Evolutionary conservation across 2,113 vertebrate species (phyloP), one percentile per base, ranked within the genome.

Genomic region (Rhagologus leucostigma): DNA sequence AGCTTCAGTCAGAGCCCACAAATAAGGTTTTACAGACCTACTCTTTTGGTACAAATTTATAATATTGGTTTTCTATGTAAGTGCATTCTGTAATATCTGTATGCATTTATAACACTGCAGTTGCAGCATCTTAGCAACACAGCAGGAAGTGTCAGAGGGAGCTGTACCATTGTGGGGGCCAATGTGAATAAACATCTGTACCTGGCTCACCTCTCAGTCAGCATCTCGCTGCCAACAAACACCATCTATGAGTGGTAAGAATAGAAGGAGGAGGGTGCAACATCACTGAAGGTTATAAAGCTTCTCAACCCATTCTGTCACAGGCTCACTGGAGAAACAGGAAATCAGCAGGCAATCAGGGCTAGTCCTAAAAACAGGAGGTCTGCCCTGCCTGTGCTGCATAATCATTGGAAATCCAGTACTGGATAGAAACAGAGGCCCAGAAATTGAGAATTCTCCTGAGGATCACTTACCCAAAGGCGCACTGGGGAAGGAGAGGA

Each of bases 231-330:
- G 59, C 37, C 44, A 49, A 21, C 27, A 64, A 83, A 47, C 20
- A 27, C 21, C 23, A 21, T 9, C 64, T 42, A 19, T 32, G 21
- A 22, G n/a, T 6, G 20, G 7, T 20, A 68, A 47, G 39, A 63
- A 59, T 16, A 10, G 12, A 59, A 55, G 20, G 27, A 63, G 13
- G 13, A 69, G 6, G 11, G 4, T 4, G 1, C 53, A 78, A 15
- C 27, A 32, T 17, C n/a, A 11, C 12, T 73, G 15, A 22, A 32
- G 5, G 37, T 0, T 1, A 6, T 49, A 59, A 68, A 68, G 16
- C 27, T 68, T 63, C n/a, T 42, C 37, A 57, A 47, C 8, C 7
- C 2, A 29, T 49, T 59, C 52, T 35, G 26, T 33, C n/a, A 57
- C 13, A 59, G 11, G 7, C 6, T 64, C 10, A 19, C 18, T 74